Evolutionary conservation across 2,113 vertebrate genomes (phyloP), one percentile per base, ranked within the genome.

Genomic region (Perognathus longimembris): DNA sequence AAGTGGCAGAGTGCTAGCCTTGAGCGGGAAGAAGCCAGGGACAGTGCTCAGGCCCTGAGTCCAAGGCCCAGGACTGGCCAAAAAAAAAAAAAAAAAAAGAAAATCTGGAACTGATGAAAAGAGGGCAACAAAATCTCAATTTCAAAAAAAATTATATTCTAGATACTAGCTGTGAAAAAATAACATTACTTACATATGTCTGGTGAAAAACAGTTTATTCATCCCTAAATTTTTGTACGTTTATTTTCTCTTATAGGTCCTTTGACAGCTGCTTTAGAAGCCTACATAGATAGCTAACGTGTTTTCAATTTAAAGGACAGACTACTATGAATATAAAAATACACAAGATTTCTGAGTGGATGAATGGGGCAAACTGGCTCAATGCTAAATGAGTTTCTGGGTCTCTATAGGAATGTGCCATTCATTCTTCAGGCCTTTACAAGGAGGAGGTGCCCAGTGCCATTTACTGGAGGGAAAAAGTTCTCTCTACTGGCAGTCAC

Each of bases 251-350:
- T 45, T 45, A 45, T 12, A 45, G 45, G 12, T 45, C 36, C 70
- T 85, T 26, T 86, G 61, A 59, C 63, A 81, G 88, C 7, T 84
- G 45, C 59, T 94, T 67, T 73, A 85, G 45, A 87, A 85, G 59
- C 24, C 73, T 61, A 67, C 21, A 54, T 1, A 66, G 10, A 17
- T 36, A 76, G 34, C n/a, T 20, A 63, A 3, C 70, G 67, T 30
- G 42, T 14, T 74, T 57, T 69, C 34, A 71, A 89, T 42, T 92
- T 75, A 83, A 80, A 80, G 50, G 28, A 21, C 21, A 92, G 76
- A 42, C 21, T 74, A 71, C 40, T 76, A 50, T 2, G 6, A 75
- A 32, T 30, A 71, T 32, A 50, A 5, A 83, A 64, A 78, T 9
- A 54, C 10, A 61, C 1, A 32, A 69, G 22, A 86, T 74, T 90